Evolutionary conservation across 1,140 invertebrate genomes (phyloP).

Genomic region (Neodiprion lecontei): DNA sequence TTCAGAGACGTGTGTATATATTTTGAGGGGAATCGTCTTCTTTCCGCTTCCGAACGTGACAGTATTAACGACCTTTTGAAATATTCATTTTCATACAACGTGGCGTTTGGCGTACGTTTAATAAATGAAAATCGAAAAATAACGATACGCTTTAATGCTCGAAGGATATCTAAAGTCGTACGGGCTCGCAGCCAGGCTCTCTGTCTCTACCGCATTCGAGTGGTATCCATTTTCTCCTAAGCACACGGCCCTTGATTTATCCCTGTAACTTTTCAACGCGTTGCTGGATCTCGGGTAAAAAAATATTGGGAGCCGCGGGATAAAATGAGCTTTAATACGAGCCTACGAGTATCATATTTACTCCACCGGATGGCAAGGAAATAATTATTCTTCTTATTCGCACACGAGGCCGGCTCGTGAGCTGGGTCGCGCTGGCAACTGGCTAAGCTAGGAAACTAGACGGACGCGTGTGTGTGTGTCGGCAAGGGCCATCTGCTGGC

Average conservation of each 20-base stretch:
- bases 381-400: slow-evolving; percentile 21
- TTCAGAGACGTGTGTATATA: background rate
- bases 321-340: slow-evolving; percentile 12
- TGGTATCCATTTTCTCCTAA: slow-evolving; percentile 35
- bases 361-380: slow-evolving; percentile 13
- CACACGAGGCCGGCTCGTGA: slow-evolving; percentile 48
- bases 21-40: background rate
- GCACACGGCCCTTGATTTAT: slow-evolving; percentile 25
- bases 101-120: background rate
- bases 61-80: background rate
- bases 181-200: slow-evolving; percentile 17
- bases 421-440: slow-evolving; percentile 44
- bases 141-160: slow-evolving; percentile 2
- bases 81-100: background rate
- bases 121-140: background rate
- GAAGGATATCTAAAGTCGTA: slow-evolving; percentile 10
- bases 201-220: slow-evolving; percentile 28
- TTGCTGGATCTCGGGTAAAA: background rate
- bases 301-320: slow-evolving; percentile 1
- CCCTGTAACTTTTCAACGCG: slow-evolving; percentile 18
- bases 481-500: slow-evolving; percentile 52
- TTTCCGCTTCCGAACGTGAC: background rate
- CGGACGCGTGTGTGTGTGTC: slow-evolving; percentile 33
- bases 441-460: slow-evolving; percentile 32
- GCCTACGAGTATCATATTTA: slow-evolving; percentile 6